A percentile compares a stretch with the other conserved stretches of the same genome.
phyloP scores from a whole-genome alignment of 2,888 invertebrate genomes.

The Drosophila atripex region DNA sequence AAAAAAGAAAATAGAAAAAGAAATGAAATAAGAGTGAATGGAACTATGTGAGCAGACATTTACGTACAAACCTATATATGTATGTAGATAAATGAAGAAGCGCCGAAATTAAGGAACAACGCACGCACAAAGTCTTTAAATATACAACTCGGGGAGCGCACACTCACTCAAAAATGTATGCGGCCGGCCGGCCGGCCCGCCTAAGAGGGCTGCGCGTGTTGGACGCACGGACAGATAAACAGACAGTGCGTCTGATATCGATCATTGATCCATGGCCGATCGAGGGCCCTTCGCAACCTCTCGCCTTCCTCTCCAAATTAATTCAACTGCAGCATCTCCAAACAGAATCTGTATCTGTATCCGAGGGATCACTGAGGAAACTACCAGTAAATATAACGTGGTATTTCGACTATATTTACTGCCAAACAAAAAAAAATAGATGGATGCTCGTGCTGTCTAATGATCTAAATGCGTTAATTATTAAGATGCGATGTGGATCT shows the following conservation, averaged over 20 bases:
- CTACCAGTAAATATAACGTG: not conserved
- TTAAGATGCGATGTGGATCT: slow-evolving; percentile 42
- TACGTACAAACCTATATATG: not conserved
- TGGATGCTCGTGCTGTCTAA: slow-evolving; percentile 67
- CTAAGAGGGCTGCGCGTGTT: slow-evolving; percentile 66
- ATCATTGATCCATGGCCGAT: slow-evolving; percentile 14
- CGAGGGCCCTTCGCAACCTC: slow-evolving; percentile 24
- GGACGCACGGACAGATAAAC: slow-evolving; percentile 48
- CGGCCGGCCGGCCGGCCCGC: slow-evolving; percentile 7
- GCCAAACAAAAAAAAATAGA: slow-evolving; percentile 67
- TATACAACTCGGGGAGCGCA: slow-evolving; percentile 12
- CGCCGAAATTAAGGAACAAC: slow-evolving; percentile 38
- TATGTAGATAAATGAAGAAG: slow-evolving; percentile 19
- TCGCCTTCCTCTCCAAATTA: not conserved
- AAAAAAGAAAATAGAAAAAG: slow-evolving; percentile 15
- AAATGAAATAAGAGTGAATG: slow-evolving; percentile 13
- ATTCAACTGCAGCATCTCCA: slow-evolving; percentile 17
- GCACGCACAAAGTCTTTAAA: slow-evolving; percentile 19
- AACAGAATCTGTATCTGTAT: slow-evolving; percentile 8
- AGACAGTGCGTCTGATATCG: slow-evolving; percentile 63
- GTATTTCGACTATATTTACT: slow-evolving; percentile 42
- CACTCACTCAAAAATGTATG: slow-evolving; percentile 15
- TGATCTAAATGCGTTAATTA: slow-evolving; percentile 72
- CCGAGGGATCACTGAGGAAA: slow-evolving; percentile 28
- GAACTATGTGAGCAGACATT: slow-evolving; percentile 10